Conservation (phyloP, 2,888 invertebrate species). For the Adelphocoris suturalis region DNA sequence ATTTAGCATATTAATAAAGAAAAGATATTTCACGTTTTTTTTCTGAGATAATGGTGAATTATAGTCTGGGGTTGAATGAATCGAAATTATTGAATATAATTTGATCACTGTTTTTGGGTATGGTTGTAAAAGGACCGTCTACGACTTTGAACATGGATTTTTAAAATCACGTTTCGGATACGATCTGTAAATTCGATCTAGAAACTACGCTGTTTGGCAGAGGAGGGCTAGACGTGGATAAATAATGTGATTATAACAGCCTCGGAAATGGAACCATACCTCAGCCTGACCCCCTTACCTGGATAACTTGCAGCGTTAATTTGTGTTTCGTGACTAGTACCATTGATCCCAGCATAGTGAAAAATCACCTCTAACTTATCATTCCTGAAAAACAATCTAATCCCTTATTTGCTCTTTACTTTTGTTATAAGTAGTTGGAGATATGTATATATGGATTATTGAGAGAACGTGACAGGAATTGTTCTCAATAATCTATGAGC, state of each 20-base stretch:
- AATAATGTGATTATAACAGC: slow-evolving; percentile 19
- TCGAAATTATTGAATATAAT: too few species aligned
- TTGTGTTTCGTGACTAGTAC: neutral
- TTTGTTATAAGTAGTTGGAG: neutral
- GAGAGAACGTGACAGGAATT: too few species aligned
- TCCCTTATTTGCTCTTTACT: neutral
- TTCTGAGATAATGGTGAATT: too few species aligned
- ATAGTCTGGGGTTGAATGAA: too few species aligned
- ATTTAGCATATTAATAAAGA: too few species aligned
- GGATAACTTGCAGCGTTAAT: neutral
- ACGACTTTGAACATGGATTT: too few species aligned
- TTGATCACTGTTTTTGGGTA: too few species aligned
- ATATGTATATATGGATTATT: too few species aligned
- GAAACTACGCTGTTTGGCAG: neutral
- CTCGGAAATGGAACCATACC: slow-evolving; percentile 4
- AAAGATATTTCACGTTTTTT: too few species aligned
- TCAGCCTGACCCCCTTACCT: neutral
- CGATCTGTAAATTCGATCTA: neutral
- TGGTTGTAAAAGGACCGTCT: too few species aligned
- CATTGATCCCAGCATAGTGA: neutral
- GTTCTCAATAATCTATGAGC: too few species aligned
- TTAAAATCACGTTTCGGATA: neutral
- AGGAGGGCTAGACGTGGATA: neutral
- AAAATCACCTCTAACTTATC: neutral
- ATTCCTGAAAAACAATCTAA: neutral